Conservation (phyloP, 2,797 vertebrate genomes). For the Urocyon cinereoargenteus region DNA sequence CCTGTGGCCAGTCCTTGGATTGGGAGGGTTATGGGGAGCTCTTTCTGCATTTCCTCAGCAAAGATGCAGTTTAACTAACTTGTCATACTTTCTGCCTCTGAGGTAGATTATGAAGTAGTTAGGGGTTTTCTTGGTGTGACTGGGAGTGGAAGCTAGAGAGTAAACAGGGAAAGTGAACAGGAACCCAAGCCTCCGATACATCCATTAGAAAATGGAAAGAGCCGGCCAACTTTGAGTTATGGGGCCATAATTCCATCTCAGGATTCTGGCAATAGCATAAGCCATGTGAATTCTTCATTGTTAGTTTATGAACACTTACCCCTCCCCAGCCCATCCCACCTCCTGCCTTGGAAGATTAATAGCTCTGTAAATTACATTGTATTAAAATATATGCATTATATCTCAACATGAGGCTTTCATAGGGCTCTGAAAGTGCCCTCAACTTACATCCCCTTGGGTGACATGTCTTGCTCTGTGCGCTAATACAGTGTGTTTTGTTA, state of each 20-base stretch:
- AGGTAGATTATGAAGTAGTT: not conserved
- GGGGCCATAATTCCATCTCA: constrained; percentile 82
- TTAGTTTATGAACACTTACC: constrained; percentile 81
- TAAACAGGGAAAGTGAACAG: not conserved
- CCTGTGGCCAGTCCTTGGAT: not conserved
- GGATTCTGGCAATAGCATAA: constrained; percentile 76
- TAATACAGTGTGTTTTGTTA: constrained; percentile 56
- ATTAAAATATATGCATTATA: constrained; percentile 74
- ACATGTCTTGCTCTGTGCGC: constrained; percentile 20
- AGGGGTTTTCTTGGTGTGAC: not conserved
- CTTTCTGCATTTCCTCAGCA: not conserved
- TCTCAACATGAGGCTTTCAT: constrained; percentile 64
- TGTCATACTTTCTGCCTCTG: not conserved
- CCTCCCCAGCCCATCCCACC: not conserved
- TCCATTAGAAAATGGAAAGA: constrained; percentile 72
- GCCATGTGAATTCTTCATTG: constrained; percentile 82
- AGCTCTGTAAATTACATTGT: constrained; percentile 81
- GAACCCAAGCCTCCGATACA: not conserved
- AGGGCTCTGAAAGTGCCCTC: constrained; percentile 51
- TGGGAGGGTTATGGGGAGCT: not conserved
- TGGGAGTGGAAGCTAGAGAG: constrained; percentile 1
- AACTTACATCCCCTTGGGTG: constrained; percentile 38
- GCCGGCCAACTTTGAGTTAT: constrained; percentile 83
- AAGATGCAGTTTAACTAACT: not conserved
- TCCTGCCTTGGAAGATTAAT: constrained; percentile 80